Conservation (phyloP, 2,113 vertebrate genomes). For the Catharus minimus region DNA sequence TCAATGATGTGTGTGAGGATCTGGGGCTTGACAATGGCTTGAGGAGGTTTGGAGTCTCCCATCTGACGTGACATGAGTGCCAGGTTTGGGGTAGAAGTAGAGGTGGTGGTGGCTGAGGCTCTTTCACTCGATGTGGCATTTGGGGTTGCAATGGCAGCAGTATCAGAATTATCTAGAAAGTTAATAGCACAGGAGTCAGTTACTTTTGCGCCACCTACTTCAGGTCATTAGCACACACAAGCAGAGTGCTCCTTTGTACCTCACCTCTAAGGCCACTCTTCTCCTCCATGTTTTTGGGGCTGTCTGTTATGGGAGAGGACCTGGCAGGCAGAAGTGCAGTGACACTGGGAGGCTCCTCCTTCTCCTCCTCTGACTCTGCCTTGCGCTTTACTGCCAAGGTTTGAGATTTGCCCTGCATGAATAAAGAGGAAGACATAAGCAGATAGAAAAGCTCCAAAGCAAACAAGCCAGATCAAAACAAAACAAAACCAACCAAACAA, state of each 20-base stretch:
- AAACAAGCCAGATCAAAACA: not conserved
- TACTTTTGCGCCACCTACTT: not conserved
- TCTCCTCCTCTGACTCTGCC: constrained; percentile 79
- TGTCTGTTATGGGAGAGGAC: constrained; percentile 70
- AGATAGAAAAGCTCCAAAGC: not conserved
- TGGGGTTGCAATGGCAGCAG: constrained; percentile 28
- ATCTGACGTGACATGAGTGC: constrained; percentile 77
- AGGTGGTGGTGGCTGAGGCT: constrained; percentile 35
- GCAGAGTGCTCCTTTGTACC: constrained; percentile 1
- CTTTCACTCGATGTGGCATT: constrained; percentile 53
- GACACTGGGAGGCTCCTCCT: constrained; percentile 39
- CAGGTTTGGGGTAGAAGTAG: constrained; percentile 63
- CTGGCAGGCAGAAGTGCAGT: constrained; percentile 63
- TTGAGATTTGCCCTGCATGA: constrained; percentile 73
- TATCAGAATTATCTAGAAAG: constrained; percentile 74
- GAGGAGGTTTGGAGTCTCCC: constrained; percentile 87
- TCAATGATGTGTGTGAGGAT: constrained; percentile 98
- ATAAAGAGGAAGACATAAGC: not conserved
- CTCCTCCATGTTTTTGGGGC: constrained; percentile 70
- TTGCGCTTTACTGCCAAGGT: constrained; percentile 75
- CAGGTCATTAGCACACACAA: not conserved
- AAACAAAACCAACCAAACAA: not conserved
- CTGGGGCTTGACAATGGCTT: constrained; percentile 98
- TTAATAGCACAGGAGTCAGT: not conserved
- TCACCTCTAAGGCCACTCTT: constrained; percentile 72